Base-by-base conservation (phyloP, 2,113 vertebrate species). In the Prinia subflava region DNA sequence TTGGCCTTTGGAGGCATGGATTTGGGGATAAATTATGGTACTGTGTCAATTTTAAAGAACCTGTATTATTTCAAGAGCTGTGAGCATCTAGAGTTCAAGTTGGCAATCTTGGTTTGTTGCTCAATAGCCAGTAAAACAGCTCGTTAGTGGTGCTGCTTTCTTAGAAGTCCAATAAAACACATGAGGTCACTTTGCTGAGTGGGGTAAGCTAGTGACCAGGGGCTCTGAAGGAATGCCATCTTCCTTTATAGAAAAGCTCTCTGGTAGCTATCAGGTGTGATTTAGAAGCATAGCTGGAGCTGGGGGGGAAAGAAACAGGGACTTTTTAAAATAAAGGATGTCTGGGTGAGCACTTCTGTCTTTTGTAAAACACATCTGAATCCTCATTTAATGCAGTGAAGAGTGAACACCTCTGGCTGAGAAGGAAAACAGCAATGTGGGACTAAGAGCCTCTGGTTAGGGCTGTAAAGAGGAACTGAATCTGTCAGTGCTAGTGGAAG, bases 381-480 rank as follows among this genome's bases (percentile, higher is more conserved):
- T 65, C 18, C 21, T 60, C 17, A 9, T 65, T 64, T 81, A 42
- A 8, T 75, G 56, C 39, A 46, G 28, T 31, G 75, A 69, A 74
- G 28, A 70, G 31, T 24, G 52, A 63, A 17, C 9, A 6, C 5
- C 13, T 75, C 70, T 75, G 55, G 16, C 37, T 52, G 37, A 80
- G 39, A 33, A 69, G 41, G 35, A 78, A n/a, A 63, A 35, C 0
- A 0, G 19, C 25, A 7, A 6, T 50, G 62, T 77, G 68, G 73
- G 42, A 78, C 33, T 67, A 71, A 62, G 19, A 47, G 25, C 33
- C 39, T 75, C 23, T 75, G 1, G 18, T 76, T 52, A 69, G 65
- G 37, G 19, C 41, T 91, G 28, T 76, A 84, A 83, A 64, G 5
- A 78, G 50, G 30, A 80, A 27, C 23, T 64, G 42, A 28, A 6